Conservation (phyloP, 2,113 vertebrate genomes). For the Hippocampus barbouri region DNA sequence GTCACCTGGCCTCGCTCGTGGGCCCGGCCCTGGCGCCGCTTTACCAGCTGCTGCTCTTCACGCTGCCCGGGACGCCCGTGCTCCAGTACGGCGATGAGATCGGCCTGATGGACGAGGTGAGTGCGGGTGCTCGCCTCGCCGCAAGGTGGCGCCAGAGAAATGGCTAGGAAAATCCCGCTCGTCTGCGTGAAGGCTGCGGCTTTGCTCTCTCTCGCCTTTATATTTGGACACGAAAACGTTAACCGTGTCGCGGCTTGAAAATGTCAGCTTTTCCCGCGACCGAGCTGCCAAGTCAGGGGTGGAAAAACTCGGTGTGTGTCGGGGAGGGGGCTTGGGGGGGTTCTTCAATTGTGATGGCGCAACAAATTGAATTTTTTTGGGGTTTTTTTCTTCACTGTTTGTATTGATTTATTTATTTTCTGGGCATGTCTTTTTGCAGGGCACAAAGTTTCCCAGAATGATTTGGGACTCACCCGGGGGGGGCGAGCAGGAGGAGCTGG, state of each 20-base stretch:
- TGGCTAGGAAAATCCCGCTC: no score
- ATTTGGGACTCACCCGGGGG: slow-evolving; percentile 52
- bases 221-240: no score
- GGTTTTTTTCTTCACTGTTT: no score
- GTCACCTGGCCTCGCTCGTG: slow-evolving; percentile 68
- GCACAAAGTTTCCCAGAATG: slow-evolving; percentile 56
- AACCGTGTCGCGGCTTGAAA: no score
- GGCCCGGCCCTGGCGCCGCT: slow-evolving; percentile 48
- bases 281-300: no score
- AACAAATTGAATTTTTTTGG: no score
- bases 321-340: no score
- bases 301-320: no score
- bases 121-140: background rate
- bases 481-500: background rate
- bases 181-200: no score
- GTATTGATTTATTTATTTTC: background rate
- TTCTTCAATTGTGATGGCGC: no score
- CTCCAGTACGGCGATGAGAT: slow-evolving; percentile 83
- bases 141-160: background rate
- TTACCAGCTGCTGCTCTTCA: slow-evolving; percentile 78
- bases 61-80: slow-evolving; percentile 79
- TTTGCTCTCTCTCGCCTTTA: no score
- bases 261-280: no score
- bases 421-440: slow-evolving; percentile 24
- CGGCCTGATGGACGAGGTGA: slow-evolving; percentile 67